phyloP scores from a whole-genome alignment of 1,140 invertebrate species.

The Cyrtorhinus lividipennis region DNA sequence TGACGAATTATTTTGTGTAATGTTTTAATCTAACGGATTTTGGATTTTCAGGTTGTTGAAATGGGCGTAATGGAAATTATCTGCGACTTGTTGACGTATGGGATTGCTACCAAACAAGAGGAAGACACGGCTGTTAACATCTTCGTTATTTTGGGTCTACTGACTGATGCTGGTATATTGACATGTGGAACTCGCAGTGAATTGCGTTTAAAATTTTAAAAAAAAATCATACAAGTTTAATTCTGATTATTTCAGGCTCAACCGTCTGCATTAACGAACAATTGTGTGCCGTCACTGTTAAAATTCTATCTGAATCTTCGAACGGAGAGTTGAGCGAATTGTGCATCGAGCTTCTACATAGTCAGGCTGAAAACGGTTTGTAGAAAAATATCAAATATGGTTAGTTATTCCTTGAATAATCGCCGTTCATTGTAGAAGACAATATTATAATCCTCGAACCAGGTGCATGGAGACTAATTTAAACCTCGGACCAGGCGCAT shows the following conservation, averaged over 20 bases:
- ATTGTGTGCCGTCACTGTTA: conserved; percentile 40
- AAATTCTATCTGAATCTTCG: conserved; percentile 42
- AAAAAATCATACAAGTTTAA: neutral
- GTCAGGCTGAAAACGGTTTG: conserved; percentile 60
- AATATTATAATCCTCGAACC: too few species aligned
- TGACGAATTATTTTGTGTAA: too few species aligned
- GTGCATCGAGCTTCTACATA: conserved; percentile 57
- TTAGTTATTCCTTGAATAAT: too few species aligned
- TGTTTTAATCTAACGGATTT: too few species aligned
- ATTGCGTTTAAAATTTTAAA: too few species aligned
- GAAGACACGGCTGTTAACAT: conserved; percentile 49
- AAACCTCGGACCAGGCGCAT: too few species aligned
- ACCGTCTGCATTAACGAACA: conserved; percentile 31
- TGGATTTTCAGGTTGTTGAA: conserved; percentile 44
- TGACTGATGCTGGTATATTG: conserved; percentile 52
- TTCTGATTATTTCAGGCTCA: neutral
- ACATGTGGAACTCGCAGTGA: too few species aligned
- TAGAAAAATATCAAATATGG: too few species aligned
- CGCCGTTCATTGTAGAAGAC: too few species aligned
- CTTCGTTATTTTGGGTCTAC: conserved; percentile 52
- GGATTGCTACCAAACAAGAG: conserved; percentile 30
- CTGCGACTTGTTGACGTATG: conserved; percentile 36
- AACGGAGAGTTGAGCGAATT: conserved; percentile 53
- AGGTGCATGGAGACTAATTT: too few species aligned
- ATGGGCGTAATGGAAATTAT: conserved; percentile 47